Evolutionary conservation across 2,113 vertebrate genomes (phyloP).

Genomic region (Cololabis saira): DNA sequence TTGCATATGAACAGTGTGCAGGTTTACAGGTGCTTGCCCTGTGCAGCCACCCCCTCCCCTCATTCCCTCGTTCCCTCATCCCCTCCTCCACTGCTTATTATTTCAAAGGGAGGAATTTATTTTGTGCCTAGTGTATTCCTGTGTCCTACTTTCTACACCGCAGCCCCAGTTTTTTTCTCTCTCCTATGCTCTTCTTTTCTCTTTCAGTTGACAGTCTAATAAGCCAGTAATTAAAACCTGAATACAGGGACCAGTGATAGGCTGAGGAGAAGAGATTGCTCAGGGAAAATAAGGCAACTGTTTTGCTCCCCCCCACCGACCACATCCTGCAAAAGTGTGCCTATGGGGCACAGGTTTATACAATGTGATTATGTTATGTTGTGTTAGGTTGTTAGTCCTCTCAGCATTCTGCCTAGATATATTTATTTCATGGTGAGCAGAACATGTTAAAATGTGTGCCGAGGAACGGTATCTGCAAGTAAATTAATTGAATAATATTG

Average conservation of each 20-base stretch:
- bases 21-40: constrained; percentile 25
- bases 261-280: constrained; percentile 49
- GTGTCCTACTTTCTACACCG: constrained; percentile 57
- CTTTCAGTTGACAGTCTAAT: constrained; percentile 56
- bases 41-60: neutral
- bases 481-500: constrained; percentile 6
- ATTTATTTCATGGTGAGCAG: neutral
- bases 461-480: neutral
- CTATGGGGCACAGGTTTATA: constrained; percentile 5
- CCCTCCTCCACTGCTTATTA: constrained; percentile 1
- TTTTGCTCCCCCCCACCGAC: constrained; percentile 47
- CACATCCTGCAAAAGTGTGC: constrained; percentile 52
- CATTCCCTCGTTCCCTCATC: neutral
- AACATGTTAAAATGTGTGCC: constrained; percentile 6
- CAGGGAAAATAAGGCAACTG: constrained; percentile 53
- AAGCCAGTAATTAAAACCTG: constrained; percentile 71
- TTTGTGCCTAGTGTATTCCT: constrained; percentile 25
- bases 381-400: constrained; percentile 3
- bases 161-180: constrained; percentile 4
- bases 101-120: constrained; percentile 30
- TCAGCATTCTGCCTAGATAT: constrained; percentile 2
- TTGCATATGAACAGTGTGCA: constrained; percentile 25
- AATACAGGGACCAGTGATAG: constrained; percentile 43
- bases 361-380: constrained; percentile 20
- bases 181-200: constrained; percentile 6